These are phyloP conservation scores for Plebejus argus DNA, from an alignment of 2,888 invertebrate species.

Conservation along the genomic window DNA sequence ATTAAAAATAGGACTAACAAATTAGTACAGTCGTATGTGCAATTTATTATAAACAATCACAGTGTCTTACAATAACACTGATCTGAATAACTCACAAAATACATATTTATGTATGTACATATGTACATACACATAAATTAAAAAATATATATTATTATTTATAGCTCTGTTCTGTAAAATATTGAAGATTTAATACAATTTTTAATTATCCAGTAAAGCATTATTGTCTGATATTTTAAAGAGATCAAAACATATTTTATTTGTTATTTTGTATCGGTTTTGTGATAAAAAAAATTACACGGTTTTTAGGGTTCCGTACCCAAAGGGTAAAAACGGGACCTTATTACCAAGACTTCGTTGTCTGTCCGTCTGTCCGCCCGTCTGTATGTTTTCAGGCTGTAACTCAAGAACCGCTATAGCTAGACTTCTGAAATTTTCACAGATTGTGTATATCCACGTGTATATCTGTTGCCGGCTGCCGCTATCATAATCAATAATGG, in stretches of 20 bases:
- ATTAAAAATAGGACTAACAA: conserved; percentile 24
- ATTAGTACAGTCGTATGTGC: conserved; percentile 29
- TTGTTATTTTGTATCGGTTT: not conserved
- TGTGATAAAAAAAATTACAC: not conserved
- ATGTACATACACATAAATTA: not conserved
- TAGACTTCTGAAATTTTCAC: no score
- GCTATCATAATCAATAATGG: no score
- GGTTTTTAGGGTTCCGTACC: no score
- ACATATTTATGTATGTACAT: not conserved
- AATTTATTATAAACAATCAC: conserved; percentile 1
- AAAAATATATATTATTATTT: not conserved
- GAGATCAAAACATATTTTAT: not conserved
- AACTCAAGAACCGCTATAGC: no score
- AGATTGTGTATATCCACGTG: no score
- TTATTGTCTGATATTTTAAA: conserved; percentile 1
- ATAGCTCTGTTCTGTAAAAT: not conserved
- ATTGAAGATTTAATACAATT: not conserved
- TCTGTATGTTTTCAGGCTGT: no score
- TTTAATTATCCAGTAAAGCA: not conserved
- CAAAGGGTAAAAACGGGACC: no score
- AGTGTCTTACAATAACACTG: conserved; percentile 9
- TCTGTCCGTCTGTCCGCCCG: no score
- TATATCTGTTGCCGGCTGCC: no score
- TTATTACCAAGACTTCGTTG: no score
- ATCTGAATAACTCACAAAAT: not conserved